Conservation (phyloP, 2,113 vertebrate genomes). For the Serilophus lunatus region DNA sequence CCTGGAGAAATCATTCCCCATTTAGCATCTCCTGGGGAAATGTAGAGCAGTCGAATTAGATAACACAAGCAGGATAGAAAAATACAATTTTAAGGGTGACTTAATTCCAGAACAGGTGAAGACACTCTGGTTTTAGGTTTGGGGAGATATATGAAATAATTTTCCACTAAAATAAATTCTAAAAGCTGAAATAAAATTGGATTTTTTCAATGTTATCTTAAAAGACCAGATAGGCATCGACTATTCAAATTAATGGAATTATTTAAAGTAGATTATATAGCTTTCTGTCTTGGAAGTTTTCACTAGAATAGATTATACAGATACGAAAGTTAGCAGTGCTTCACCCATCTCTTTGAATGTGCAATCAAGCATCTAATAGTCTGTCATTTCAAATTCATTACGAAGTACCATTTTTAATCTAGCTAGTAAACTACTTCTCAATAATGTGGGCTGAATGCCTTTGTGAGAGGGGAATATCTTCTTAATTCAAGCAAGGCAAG, state of each 20-base stretch:
- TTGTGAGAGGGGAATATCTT: not conserved
- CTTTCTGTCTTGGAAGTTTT: not conserved
- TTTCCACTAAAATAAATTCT: not conserved
- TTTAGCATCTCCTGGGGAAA: not conserved
- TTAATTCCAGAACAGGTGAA: not conserved
- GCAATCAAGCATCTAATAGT: not conserved
- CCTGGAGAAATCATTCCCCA: not conserved
- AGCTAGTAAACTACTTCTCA: not conserved
- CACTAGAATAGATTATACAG: not conserved
- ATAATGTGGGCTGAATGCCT: not conserved
- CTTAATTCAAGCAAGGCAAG: not conserved
- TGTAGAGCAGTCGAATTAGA: not conserved
- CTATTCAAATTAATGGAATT: not conserved
- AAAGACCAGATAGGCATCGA: not conserved
- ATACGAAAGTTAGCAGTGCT: not conserved
- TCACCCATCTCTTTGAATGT: not conserved
- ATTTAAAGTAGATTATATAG: not conserved
- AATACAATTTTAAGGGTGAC: not conserved
- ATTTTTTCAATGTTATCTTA: not conserved
- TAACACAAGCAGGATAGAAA: not conserved
- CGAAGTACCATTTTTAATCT: not conserved
- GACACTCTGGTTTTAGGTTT: not conserved
- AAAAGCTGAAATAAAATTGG: not conserved
- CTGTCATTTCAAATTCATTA: not conserved
- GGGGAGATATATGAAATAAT: not conserved